These are phyloP conservation scores for Takifugu ocellatus DNA, from an alignment of 2,797 vertebrate species.

Conservation along the genomic window DNA sequence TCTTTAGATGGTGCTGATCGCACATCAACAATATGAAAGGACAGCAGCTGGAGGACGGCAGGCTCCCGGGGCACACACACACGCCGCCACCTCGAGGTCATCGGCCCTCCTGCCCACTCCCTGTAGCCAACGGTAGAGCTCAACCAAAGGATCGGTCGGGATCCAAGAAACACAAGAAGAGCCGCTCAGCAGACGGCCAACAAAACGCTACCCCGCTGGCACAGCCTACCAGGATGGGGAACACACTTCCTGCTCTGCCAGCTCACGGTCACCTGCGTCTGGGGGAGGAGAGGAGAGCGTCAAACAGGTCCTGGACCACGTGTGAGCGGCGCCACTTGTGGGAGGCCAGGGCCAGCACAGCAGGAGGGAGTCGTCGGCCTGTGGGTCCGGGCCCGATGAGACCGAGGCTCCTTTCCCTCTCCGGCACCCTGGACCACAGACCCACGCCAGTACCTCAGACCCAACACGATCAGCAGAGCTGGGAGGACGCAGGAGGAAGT, in stretches of 20 bases:
- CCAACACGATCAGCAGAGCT: slow-evolving; percentile 34
- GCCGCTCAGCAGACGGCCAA: slow-evolving; percentile 46
- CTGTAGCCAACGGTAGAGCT: slow-evolving; percentile 64
- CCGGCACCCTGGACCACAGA: slow-evolving; percentile 17
- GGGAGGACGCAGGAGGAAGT: slow-evolving; percentile 25
- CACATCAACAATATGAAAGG: slow-evolving; percentile 90
- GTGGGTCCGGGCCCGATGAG: slow-evolving; percentile 32
- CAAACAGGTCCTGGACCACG: slow-evolving; percentile 18
- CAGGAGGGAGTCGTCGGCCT: slow-evolving; percentile 27
- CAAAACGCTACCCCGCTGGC: slow-evolving; percentile 45
- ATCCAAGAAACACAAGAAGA: slow-evolving; percentile 48
- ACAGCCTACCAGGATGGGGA: slow-evolving; percentile 38
- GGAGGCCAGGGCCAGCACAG: slow-evolving; percentile 24
- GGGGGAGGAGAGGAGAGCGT: slow-evolving; percentile 26
- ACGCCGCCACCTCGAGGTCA: slow-evolving; percentile 58
- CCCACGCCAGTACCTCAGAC: slow-evolving; percentile 51
- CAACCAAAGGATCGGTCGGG: slow-evolving; percentile 50
- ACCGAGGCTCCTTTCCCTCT: slow-evolving; percentile 18
- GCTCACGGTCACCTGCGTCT: slow-evolving; percentile 29
- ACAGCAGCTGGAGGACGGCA: slow-evolving; percentile 72
- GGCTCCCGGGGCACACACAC: slow-evolving; percentile 68
- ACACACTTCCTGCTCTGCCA: slow-evolving; percentile 47
- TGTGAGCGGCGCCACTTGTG: too few species aligned
- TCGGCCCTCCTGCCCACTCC: slow-evolving; percentile 46
- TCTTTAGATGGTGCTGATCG: slow-evolving; percentile 90